These are phyloP conservation scores for Macrosiphum euphorbiae DNA, from an alignment of 2,888 invertebrate species.

Conservation along the genomic window DNA sequence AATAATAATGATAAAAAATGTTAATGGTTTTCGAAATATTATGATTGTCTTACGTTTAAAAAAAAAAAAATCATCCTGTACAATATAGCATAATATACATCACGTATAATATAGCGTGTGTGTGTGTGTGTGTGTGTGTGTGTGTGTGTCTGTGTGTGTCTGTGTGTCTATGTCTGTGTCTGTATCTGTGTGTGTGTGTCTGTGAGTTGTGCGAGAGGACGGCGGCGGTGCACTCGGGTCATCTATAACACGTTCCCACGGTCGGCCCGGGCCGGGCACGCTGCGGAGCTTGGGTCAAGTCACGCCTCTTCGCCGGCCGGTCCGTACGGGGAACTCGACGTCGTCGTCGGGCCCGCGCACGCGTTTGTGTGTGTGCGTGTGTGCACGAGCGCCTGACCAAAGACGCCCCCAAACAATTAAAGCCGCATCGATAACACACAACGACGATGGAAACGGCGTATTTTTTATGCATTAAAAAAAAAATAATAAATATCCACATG, in stretches of 20 bases:
- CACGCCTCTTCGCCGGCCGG: conserved; percentile 42
- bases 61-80: background rate
- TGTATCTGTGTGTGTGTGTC: background rate
- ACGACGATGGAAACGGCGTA: background rate
- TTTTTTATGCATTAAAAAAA: conserved; percentile 31
- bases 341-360: background rate
- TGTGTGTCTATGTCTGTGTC: background rate
- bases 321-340: background rate
- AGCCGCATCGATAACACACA: conserved; percentile 13
- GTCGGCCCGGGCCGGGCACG: conserved; percentile 35
- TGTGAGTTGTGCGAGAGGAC: background rate
- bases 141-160: background rate
- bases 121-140: background rate
- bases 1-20: background rate
- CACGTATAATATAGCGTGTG: background rate
- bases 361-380: conserved; percentile 24
- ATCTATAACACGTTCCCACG: conserved; percentile 60
- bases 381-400: conserved; percentile 45
- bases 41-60: background rate
- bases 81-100: background rate
- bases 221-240: conserved; percentile 43
- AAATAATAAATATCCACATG: background rate
- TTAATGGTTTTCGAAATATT: background rate
- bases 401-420: conserved; percentile 63
- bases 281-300: conserved; percentile 52